phyloP scores from a whole-genome alignment of 2,113 vertebrate genomes.

The Castor canadensis region DNA sequence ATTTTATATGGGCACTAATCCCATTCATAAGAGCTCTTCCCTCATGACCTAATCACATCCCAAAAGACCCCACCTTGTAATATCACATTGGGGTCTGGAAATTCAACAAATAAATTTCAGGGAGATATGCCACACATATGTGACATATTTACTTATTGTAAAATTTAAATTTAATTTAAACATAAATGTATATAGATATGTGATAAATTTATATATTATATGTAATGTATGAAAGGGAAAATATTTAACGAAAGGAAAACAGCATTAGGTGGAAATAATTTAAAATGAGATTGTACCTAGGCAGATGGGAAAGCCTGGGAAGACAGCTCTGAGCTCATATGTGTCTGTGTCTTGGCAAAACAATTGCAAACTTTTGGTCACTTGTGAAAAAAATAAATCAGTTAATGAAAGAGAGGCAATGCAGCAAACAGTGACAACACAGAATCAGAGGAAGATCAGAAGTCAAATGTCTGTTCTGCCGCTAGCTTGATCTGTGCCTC shows the following conservation, averaged over 20 bases:
- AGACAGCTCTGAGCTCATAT: not conserved
- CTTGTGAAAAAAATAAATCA: not conserved
- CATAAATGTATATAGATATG: not conserved
- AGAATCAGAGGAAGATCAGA: not conserved
- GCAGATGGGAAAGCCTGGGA: not conserved
- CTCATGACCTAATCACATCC: not conserved
- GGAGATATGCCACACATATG: not conserved
- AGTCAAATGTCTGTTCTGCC: not conserved
- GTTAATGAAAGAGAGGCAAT: not conserved
- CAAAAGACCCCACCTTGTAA: not conserved
- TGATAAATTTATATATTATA: not conserved
- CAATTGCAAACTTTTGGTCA: not conserved
- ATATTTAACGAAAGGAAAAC: not conserved
- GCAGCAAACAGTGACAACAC: not conserved
- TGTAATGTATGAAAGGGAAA: not conserved
- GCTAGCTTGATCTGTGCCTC: not conserved
- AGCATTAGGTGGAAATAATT: not conserved
- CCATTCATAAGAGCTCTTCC: not conserved
- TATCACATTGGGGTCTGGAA: not conserved
- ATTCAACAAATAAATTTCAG: not conserved
- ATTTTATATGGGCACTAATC: not conserved
- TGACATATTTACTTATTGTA: not conserved
- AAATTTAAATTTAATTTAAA: not conserved
- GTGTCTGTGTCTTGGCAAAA: not conserved
- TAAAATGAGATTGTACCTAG: not conserved